Percentiles rank a stretch among this genome's conserved stretches.
Evolutionary conservation across 2,113 vertebrate species (phyloP).

Genomic region (Ciconia boyciana): DNA sequence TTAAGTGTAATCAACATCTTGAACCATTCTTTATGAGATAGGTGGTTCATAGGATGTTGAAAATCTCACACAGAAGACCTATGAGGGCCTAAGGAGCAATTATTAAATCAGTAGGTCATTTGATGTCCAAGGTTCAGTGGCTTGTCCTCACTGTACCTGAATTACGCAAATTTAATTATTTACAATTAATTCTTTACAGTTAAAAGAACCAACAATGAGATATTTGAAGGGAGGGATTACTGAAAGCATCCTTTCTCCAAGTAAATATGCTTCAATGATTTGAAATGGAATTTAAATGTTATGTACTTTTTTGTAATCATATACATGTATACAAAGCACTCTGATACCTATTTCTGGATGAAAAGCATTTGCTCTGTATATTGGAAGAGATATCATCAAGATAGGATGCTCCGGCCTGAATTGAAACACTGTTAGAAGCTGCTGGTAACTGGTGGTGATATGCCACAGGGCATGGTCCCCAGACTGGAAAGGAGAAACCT

Average conservation of each 20-base stretch:
- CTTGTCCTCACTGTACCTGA: neutral
- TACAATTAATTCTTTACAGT: neutral
- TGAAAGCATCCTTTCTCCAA: neutral
- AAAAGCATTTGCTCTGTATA: neutral
- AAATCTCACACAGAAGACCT: neutral
- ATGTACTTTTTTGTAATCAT: neutral
- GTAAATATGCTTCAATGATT: neutral
- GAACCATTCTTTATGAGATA: neutral
- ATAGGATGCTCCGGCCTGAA: neutral
- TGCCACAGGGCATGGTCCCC: neutral
- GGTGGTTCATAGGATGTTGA: neutral
- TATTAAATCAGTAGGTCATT: neutral
- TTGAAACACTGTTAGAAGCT: neutral
- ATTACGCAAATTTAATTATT: neutral
- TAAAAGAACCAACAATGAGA: neutral
- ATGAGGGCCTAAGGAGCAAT: neutral
- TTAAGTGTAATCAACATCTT: neutral
- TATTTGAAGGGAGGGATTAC: neutral
- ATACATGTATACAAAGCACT: neutral
- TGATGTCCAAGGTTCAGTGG: neutral
- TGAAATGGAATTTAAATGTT: neutral
- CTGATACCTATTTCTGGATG: neutral
- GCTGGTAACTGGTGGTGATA: neutral
- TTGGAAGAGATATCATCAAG: neutral
- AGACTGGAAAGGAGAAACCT: neutral